phyloP scores from a whole-genome alignment of 1,140 invertebrate genomes.

The Delia radicum region DNA sequence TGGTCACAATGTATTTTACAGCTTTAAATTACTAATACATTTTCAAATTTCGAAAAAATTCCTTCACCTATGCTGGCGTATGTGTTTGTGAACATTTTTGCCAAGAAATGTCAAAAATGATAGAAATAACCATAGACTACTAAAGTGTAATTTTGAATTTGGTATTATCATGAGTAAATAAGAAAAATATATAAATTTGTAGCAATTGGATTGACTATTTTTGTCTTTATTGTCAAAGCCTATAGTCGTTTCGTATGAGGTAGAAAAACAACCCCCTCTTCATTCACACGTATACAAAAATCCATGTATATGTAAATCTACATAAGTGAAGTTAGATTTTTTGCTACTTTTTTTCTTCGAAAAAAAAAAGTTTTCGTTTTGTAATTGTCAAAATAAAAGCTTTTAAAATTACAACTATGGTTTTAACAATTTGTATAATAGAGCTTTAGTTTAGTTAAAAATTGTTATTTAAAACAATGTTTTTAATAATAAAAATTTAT shows the following conservation, averaged over 20 bases:
- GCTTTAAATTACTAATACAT: neutral
- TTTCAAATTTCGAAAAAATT: neutral
- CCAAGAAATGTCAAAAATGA: constrained; percentile 12
- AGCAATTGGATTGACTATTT: neutral
- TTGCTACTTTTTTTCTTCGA: neutral
- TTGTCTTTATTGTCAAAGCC: constrained; percentile 2
- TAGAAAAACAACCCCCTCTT: constrained; percentile 20
- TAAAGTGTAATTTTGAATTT: neutral
- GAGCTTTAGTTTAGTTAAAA: too few relatives aligned
- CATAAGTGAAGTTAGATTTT: neutral
- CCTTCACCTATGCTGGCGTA: neutral
- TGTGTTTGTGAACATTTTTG: neutral
- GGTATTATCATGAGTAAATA: neutral
- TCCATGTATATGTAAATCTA: neutral
- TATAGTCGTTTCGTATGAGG: constrained; percentile 15
- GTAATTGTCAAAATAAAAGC: neutral
- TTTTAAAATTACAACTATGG: neutral
- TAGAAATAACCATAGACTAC: constrained; percentile 1
- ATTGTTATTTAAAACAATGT: too few relatives aligned
- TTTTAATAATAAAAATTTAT: too few relatives aligned
- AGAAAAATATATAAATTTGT: neutral
- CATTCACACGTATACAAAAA: constrained; percentile 19
- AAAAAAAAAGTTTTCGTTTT: neutral
- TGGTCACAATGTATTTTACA: constrained; percentile 24
- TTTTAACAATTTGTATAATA: neutral